Evolutionary conservation across 2,888 invertebrate genomes (phyloP).

Genomic region (Pocota personata): DNA sequence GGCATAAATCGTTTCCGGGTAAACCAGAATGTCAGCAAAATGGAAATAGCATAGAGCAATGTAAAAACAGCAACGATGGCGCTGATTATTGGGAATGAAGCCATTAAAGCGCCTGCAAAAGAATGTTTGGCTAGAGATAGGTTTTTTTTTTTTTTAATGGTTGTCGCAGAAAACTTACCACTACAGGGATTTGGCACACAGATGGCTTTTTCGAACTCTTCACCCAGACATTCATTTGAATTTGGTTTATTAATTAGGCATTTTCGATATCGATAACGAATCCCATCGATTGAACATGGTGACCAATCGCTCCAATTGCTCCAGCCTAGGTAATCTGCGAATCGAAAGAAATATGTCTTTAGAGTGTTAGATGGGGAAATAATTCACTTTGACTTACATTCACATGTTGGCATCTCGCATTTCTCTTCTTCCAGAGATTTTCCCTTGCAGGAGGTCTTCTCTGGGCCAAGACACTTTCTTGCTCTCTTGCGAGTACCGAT

Average conservation of each 20-base stretch:
- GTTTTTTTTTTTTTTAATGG: neutral
- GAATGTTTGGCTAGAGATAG: neutral
- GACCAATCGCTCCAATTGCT: constrained; percentile 90
- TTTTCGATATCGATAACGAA: constrained; percentile 87
- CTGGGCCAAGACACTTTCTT: constrained; percentile 86
- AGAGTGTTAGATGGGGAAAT: neutral
- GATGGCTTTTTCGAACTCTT: constrained; percentile 87
- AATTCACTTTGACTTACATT: constrained; percentile 82
- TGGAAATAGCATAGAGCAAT: constrained; percentile 83
- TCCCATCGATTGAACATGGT: constrained; percentile 86
- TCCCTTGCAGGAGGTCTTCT: constrained; percentile 85
- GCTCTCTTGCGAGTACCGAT: constrained; percentile 87
- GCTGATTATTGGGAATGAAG: constrained; percentile 77
- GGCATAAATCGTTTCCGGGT: constrained; percentile 83
- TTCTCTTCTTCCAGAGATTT: constrained; percentile 86
- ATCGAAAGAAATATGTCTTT: constrained; percentile 50
- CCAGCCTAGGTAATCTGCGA: constrained; percentile 88
- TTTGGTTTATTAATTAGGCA: constrained; percentile 85
- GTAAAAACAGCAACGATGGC: constrained; percentile 82
- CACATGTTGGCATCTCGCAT: constrained; percentile 88
- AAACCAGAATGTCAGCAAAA: constrained; percentile 79
- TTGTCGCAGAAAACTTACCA: constrained; percentile 75
- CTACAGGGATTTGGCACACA: constrained; percentile 83
- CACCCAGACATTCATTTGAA: constrained; percentile 87
- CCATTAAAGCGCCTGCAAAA: constrained; percentile 76